These are phyloP conservation scores for Drosophila ananassae DNA, from an alignment of 1,140 invertebrate species.

Conservation along the genomic window DNA sequence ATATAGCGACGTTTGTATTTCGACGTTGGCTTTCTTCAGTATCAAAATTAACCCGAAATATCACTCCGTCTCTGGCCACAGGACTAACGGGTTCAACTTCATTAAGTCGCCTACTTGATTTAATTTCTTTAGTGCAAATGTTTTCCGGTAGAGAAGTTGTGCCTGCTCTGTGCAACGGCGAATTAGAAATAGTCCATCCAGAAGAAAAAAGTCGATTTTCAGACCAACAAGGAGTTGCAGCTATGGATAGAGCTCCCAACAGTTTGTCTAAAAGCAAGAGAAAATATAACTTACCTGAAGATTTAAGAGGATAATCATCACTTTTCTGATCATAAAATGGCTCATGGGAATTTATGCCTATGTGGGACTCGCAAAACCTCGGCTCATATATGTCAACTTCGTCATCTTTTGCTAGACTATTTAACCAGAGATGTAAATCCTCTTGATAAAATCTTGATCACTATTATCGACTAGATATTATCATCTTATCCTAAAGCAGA, in stretches of 20 bases:
- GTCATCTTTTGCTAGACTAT: neutral
- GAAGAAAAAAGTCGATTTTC: conserved; percentile 36
- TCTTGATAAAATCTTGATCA: neutral
- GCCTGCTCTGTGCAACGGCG: neutral
- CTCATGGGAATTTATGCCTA: conserved; percentile 30
- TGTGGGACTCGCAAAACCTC: conserved; percentile 13
- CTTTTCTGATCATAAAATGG: conserved; percentile 42
- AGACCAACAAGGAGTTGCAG: conserved; percentile 25
- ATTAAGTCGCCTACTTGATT: conserved; percentile 25
- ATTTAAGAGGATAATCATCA: neutral
- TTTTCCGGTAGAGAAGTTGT: neutral
- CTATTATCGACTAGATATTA: neutral
- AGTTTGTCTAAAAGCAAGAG: neutral
- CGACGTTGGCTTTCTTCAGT: neutral
- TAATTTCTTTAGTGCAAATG: neutral
- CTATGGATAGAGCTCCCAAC: neutral
- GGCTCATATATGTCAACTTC: neutral
- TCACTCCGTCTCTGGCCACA: conserved; percentile 9
- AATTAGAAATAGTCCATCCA: conserved; percentile 37
- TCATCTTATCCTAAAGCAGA: no score
- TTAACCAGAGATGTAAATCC: neutral
- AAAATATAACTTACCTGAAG: conserved; percentile 7
- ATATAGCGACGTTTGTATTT: conserved; percentile 23
- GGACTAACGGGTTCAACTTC: conserved; percentile 38
- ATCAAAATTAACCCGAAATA: neutral